These are phyloP conservation scores for Nycticryphes semicollaris DNA, from an alignment of 2,113 vertebrate species.

Conservation along the genomic window DNA sequence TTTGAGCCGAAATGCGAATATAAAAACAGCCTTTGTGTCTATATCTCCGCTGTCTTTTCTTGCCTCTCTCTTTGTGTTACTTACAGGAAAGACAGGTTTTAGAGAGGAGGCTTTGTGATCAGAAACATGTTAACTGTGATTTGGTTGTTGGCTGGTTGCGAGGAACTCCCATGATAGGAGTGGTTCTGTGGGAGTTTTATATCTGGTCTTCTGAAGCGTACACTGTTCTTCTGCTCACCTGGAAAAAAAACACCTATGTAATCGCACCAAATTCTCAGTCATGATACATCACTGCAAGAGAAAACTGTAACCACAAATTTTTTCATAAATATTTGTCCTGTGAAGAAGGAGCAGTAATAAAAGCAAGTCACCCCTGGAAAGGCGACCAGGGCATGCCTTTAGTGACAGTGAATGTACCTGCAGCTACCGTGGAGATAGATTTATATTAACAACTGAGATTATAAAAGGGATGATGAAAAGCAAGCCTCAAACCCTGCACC, in stretches of 20 bases:
- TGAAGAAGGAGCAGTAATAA: neutral
- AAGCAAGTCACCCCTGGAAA: neutral
- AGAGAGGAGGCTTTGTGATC: neutral
- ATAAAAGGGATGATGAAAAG: neutral
- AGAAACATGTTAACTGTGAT: neutral
- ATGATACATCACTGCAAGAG: neutral
- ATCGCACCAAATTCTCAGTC: neutral
- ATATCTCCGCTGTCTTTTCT: neutral
- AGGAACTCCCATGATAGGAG: neutral
- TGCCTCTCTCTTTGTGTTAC: neutral
- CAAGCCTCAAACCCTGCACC: neutral
- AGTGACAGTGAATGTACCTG: neutral
- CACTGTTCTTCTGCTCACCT: neutral
- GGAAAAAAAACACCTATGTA: neutral
- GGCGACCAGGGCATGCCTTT: neutral
- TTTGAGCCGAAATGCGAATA: conserved; percentile 10
- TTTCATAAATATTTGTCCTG: neutral
- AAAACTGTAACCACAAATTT: neutral
- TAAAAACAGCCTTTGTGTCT: neutral
- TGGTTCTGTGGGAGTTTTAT: neutral
- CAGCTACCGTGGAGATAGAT: neutral
- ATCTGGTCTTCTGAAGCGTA: neutral
- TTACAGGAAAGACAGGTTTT: neutral
- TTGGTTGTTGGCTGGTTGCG: neutral
- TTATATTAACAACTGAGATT: neutral